Evolutionary conservation across 2,113 vertebrate species (phyloP), one percentile per base, ranked within the genome.

Genomic region (Balaeniceps rex): DNA sequence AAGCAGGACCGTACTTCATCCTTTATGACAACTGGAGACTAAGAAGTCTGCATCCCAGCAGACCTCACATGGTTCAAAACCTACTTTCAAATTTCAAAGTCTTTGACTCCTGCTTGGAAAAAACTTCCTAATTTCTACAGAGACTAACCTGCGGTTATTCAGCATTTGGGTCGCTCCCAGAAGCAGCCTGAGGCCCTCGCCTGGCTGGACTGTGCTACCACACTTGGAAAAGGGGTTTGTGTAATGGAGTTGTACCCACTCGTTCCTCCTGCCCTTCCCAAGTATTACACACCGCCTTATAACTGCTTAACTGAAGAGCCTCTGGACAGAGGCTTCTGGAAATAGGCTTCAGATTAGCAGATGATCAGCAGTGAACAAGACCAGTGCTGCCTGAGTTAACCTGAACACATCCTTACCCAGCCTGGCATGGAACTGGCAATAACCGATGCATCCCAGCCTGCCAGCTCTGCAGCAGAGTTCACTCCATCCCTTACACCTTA

Each of bases 141-240:
- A 64, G 18, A 15, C 14, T 0, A 3, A 15, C 26, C 28, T 24
- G 44, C 2, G 0, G 7, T 29, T 25, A 24, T 4, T 12, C 2
- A 1, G 25, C 44, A 34, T 12, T 36, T n/a, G 52, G 46, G 36
- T 21, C 0, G 0, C 44, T 51, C 26, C 77, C 31, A 21, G 23
- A 44, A 61, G 44, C 69, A 33, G 16, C 34, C 5, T 4, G 46
- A 34, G 81, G 76, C 76, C 69, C 79, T 77, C 31, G 0, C 46
- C 90, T 75, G 71, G 77, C 66, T 46, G 78, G 40, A 57, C 46
- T 12, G 17, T 40, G 60, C 21, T 69, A 63, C 46, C 82, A 34
- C 75, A 71, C 38, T 6, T 26, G 42, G 64, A 46, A 65, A 38
- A 61, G 8, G 17, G 11, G 14, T 19, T 49, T 44, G 19, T 31